Percentiles rank a stretch among this genome's conserved stretches.
Evolutionary conservation across 2,888 invertebrate genomes (phyloP).

Genomic region (Automeris io): DNA sequence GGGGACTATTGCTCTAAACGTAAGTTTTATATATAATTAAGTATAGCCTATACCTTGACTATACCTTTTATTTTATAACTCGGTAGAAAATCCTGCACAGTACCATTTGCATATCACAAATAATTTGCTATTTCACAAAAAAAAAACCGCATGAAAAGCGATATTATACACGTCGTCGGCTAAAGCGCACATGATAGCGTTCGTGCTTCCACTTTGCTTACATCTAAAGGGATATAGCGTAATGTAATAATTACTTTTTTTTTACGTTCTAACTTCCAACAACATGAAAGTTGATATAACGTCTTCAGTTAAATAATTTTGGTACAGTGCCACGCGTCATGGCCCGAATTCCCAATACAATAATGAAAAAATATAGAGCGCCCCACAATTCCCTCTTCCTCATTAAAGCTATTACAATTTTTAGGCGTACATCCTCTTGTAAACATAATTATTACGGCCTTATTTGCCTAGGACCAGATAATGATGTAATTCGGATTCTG

Average conservation of each 20-base stretch:
- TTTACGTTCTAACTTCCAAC: too few species aligned
- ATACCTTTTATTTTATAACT: slow-evolving; percentile 14
- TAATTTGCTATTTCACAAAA: too few species aligned
- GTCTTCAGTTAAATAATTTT: too few species aligned
- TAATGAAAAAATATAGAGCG: slow-evolving; percentile 41
- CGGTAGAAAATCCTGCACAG: too few species aligned
- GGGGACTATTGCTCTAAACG: slow-evolving; percentile 96
- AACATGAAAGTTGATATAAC: too few species aligned
- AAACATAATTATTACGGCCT: slow-evolving; percentile 45
- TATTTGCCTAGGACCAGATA: slow-evolving; percentile 31
- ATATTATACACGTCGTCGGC: too few species aligned
- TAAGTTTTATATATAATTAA: slow-evolving; percentile 74
- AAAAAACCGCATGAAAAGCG: too few species aligned
- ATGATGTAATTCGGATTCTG: slow-evolving; percentile 29
- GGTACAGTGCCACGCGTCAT: slow-evolving; percentile 19
- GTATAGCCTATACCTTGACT: slow-evolving; percentile 8
- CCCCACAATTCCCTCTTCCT: slow-evolving; percentile 66
- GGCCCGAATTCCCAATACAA: slow-evolving; percentile 35
- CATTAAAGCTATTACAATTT: slow-evolving; percentile 63
- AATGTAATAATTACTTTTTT: too few species aligned
- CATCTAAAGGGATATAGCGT: too few species aligned
- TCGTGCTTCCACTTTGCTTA: too few species aligned
- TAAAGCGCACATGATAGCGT: too few species aligned
- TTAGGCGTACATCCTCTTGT: slow-evolving; percentile 59
- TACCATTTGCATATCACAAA: too few species aligned